Evolutionary conservation across 2,113 vertebrate genomes (phyloP).

Genomic region (Barnardius zonarius): DNA sequence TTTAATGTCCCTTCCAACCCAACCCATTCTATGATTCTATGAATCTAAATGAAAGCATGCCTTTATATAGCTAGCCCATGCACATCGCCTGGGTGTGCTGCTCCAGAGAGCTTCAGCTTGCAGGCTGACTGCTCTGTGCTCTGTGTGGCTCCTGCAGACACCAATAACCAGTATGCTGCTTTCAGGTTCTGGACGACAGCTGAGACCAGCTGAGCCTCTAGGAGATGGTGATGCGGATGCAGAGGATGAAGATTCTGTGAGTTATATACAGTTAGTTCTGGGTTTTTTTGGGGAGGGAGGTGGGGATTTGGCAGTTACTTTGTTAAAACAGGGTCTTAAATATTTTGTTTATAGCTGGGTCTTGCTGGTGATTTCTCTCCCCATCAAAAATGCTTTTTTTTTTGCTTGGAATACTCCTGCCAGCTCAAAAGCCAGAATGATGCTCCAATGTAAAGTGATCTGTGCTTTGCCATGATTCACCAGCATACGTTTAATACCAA

Average conservation of each 20-base stretch:
- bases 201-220: slow-evolving; percentile 53
- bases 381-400: not conserved
- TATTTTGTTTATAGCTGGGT: not conserved
- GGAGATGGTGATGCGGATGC: slow-evolving; percentile 56
- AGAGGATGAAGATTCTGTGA: slow-evolving; percentile 71
- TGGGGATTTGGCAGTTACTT: not conserved
- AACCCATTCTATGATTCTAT: not conserved
- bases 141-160: too few species aligned
- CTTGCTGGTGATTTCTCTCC: not conserved
- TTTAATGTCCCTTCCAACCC: not conserved
- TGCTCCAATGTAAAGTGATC: not conserved
- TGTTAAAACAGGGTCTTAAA: not conserved
- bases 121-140: not conserved
- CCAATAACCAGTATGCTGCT: not conserved
- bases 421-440: not conserved
- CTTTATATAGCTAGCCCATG: not conserved
- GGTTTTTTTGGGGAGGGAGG: too few species aligned
- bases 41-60: not conserved
- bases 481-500: not conserved
- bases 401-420: not conserved
- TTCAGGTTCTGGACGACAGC: slow-evolving; percentile 70
- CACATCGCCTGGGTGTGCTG: fast-evolving
- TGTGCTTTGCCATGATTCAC: not conserved
- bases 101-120: not conserved
- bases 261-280: not conserved